Evolutionary conservation across 2,113 vertebrate species (phyloP).

Genomic region (Hypomesus transpacificus): DNA sequence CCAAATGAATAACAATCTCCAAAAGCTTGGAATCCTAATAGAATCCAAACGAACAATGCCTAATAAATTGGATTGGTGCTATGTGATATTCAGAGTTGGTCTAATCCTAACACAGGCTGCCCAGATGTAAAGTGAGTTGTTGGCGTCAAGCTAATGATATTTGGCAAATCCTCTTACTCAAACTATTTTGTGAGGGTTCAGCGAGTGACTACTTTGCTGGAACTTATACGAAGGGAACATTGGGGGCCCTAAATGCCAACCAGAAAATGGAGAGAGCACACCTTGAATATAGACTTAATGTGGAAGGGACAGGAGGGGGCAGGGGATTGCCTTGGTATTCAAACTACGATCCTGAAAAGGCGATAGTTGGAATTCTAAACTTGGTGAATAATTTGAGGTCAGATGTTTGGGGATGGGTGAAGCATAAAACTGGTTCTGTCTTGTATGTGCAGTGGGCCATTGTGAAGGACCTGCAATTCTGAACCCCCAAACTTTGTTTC

Average conservation of each 20-base stretch:
- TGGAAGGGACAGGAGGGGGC: not conserved
- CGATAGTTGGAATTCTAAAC: no score
- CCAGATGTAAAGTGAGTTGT: not conserved
- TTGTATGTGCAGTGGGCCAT: no score
- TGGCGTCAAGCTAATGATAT: constrained; percentile 2
- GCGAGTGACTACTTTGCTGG: constrained; percentile 12
- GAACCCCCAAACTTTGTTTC: no score
- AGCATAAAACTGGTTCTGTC: no score
- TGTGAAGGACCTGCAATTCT: no score
- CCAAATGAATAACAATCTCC: not conserved
- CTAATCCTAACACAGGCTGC: not conserved
- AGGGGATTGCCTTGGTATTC: not conserved
- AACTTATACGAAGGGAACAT: constrained; percentile 51
- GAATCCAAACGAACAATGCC: not conserved
- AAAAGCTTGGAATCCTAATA: not conserved
- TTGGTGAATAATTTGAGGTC: no score
- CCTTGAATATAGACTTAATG: not conserved
- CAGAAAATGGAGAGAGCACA: not conserved
- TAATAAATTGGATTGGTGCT: not conserved
- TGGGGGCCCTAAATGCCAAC: constrained; percentile 20
- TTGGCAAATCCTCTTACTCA: constrained; percentile 1
- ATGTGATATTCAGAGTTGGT: constrained; percentile 5
- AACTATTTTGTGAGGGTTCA: constrained; percentile 7
- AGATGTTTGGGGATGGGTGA: no score
- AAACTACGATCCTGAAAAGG: no score